A percentile compares a stretch with the other conserved stretches of the same genome.
phyloP scores from a whole-genome alignment of 2,113 vertebrate species.

The Eudyptes chrysolophus region DNA sequence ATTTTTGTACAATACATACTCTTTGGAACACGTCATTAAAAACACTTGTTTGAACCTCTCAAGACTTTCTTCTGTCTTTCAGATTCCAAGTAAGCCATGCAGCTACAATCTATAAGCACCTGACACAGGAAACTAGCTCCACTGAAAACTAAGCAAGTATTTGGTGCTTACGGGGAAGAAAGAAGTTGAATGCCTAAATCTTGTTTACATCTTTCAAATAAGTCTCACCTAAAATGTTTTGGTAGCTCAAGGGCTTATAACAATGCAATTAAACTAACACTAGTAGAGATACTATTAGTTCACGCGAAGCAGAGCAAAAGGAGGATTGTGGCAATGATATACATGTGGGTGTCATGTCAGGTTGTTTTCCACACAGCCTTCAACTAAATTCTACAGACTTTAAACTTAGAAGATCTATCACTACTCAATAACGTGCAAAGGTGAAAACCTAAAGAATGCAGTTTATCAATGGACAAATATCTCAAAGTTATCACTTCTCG shows the following conservation, averaged over 20 bases:
- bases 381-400: not conserved
- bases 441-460: not conserved
- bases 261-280: not conserved
- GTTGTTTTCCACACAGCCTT: not conserved
- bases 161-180: not conserved
- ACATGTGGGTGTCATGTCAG: accelerated
- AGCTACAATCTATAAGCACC: not conserved
- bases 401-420: not conserved
- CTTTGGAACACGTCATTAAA: not conserved
- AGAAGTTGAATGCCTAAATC: not conserved
- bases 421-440: not conserved
- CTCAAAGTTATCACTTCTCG: not conserved
- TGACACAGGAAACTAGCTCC: not conserved
- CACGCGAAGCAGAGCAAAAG: not conserved
- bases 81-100: not conserved
- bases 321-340: not conserved
- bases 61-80: not conserved
- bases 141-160: not conserved
- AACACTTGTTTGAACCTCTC: not conserved
- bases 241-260: not conserved
- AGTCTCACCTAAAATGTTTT: not conserved
- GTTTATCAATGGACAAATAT: not conserved
- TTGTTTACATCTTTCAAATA: not conserved
- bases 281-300: not conserved
- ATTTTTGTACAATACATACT: not conserved